Evolutionary conservation across 2,113 vertebrate species (phyloP).

Genomic region (Pangasianodon gigas): DNA sequence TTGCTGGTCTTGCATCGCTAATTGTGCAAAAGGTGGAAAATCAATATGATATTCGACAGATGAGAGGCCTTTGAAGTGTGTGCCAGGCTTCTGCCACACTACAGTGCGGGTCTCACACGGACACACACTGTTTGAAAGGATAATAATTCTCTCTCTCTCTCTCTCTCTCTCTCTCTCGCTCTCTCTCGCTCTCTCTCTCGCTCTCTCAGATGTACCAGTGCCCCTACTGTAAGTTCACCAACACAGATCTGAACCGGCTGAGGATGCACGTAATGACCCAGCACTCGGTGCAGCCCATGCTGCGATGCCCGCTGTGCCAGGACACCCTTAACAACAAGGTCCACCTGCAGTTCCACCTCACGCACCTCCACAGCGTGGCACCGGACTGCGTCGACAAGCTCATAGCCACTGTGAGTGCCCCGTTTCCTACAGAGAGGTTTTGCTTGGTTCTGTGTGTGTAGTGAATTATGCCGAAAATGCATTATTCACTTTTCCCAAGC

Average conservation of each 20-base stretch:
- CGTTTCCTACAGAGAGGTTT: slow-evolving; percentile 15
- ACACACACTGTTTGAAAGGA: slow-evolving; percentile 22
- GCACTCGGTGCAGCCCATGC: slow-evolving; percentile 96
- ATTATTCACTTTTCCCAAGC: neutral
- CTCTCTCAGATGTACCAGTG: slow-evolving; percentile 91
- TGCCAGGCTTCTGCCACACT: slow-evolving; percentile 61
- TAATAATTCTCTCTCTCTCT: slow-evolving; percentile 38
- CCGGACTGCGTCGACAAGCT: slow-evolving; percentile 98
- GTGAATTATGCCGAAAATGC: neutral
- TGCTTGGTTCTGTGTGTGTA: slow-evolving; percentile 15
- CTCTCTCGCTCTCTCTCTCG: slow-evolving; percentile 16
- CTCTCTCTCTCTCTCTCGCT: slow-evolving; percentile 51
- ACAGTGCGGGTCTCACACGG: neutral
- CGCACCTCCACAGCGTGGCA: slow-evolving; percentile 97
- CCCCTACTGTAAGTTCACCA: slow-evolving; percentile 98
- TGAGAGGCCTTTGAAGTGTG: slow-evolving; percentile 75
- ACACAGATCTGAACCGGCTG: slow-evolving; percentile 90
- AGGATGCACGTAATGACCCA: slow-evolving; percentile 98
- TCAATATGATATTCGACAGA: slow-evolving; percentile 77
- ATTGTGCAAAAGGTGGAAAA: slow-evolving; percentile 77
- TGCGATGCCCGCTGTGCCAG: slow-evolving; percentile 96
- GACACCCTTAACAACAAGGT: slow-evolving; percentile 99
- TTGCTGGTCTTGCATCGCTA: slow-evolving; percentile 68
- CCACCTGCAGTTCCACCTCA: slow-evolving; percentile 98
- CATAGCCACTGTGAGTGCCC: slow-evolving; percentile 77